A percentile compares a stretch with the other conserved stretches of the same genome.
Conservation (phyloP, 2,113 vertebrate species). For the Pangasianodon hypophthalmus region DNA sequence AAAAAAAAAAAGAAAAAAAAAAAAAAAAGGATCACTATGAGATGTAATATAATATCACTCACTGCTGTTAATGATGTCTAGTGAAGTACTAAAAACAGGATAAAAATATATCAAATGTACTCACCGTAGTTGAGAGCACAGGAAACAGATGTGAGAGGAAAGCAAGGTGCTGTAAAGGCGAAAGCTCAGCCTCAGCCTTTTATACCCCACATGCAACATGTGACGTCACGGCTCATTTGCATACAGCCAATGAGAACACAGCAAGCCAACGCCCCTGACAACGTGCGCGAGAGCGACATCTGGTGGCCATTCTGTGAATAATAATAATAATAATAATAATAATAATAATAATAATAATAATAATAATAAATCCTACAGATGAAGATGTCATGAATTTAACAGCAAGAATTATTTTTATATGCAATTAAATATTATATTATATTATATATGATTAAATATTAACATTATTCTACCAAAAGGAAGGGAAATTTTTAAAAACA, state of each 20-base stretch:
- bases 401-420: too few species aligned
- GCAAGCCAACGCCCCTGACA: slow-evolving; percentile 17
- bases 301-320: background rate
- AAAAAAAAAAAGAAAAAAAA: background rate
- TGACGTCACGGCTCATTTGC: background rate
- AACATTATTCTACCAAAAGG: background rate
- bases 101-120: background rate
- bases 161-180: background rate
- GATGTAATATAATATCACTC: background rate
- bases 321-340: background rate
- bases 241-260: slow-evolving; percentile 3
- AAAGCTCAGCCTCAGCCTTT: background rate
- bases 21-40: background rate
- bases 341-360: background rate
- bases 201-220: background rate
- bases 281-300: background rate
- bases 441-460: background rate
- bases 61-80: too few species aligned
- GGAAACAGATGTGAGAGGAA: too few species aligned
- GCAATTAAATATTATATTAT: too few species aligned
- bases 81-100: background rate
- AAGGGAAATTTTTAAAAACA: background rate
- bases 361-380: too few species aligned
- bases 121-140: background rate
- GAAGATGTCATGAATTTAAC: too few species aligned